phyloP scores from a whole-genome alignment of 1,140 invertebrate species.

The Leptopilina clavipes region DNA sequence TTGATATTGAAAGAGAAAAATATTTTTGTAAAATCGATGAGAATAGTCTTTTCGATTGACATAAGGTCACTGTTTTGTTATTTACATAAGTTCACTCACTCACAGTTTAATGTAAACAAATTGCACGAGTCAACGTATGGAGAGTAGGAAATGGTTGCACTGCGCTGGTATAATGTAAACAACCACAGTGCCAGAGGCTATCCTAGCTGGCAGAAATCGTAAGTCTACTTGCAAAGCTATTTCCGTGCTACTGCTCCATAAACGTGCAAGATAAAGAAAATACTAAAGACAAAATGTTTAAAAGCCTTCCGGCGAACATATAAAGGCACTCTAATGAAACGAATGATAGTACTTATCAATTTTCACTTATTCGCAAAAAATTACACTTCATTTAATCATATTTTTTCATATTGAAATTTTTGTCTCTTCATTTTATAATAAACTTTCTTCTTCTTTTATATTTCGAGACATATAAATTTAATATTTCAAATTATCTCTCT shows the following conservation, averaged over 20 bases:
- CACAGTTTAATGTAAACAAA: constrained; percentile 33
- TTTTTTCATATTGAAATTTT: too few relatives aligned
- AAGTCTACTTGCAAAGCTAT: constrained; percentile 5
- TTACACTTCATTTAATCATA: too few relatives aligned
- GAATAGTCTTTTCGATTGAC: constrained; percentile 14
- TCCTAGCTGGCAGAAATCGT: constrained; percentile 3
- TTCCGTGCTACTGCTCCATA: constrained; percentile 21
- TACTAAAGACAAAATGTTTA: not conserved
- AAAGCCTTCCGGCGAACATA: not conserved
- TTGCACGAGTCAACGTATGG: not conserved
- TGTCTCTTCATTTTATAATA: too few relatives aligned
- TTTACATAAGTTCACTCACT: constrained; percentile 26
- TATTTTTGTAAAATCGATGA: not conserved
- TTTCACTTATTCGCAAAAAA: not conserved
- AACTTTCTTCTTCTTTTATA: too few relatives aligned
- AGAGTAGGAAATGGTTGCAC: constrained; percentile 24
- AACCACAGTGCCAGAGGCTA: constrained; percentile 21
- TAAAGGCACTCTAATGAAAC: not conserved
- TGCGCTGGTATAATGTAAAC: constrained; percentile 27
- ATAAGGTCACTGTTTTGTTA: constrained; percentile 25
- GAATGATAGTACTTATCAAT: not conserved
- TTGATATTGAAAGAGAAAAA: not conserved
- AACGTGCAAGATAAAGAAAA: constrained; percentile 12
- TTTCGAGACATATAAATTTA: too few relatives aligned
- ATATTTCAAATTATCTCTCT: too few relatives aligned